Base-by-base conservation (phyloP, 1,140 invertebrate genomes). In the Steinernema khuongi region DNA sequence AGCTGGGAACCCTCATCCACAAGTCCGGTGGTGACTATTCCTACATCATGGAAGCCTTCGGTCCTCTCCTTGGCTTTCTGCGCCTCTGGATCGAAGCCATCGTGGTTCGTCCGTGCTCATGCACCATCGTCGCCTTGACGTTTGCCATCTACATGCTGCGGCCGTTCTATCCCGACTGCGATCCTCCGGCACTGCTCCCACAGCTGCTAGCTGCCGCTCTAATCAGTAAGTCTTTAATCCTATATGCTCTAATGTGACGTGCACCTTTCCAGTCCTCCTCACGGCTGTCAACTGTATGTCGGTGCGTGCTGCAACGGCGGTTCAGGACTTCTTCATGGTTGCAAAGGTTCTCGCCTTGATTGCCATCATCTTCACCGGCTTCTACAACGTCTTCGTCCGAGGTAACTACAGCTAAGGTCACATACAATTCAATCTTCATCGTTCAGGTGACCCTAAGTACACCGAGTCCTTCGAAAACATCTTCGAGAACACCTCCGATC, bases 301-400 rank as follows among this genome's bases (percentile, higher is more conserved):
- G 80, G 95, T 99, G 0, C 93, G 93, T 86, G 96, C 94, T 90
- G 94, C 96, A 0, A 97, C 94, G 0, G 88, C 90, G 68, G 94
- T 98, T 1, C 96, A 98, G 86, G 95, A 98, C 86, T 89, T 94
- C 79, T 99, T 99, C 88, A 98, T 96, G 1, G 95, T 96, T 83
- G 95, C 96, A 41, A 98, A 98, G 88, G 78, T 85, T 19, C 78
- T 83, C 31, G 81, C 81, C 30, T 70, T 83, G 26, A 69, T 85
- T 32, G 33, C 79, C n/a, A 83, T 83, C 41, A 83, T 83, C 32
- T 32, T 67, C 19, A 85, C 81, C 67, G 81, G 81, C 7, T 31
- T 76, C 22, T 79, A 60, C 81, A 26, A 33, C 83, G 30, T 68
- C 76, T 70, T 71, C 32, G 19, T 81, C 78, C 75, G 31, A 68